phyloP scores from a whole-genome alignment of 2,797 vertebrate genomes.

The Mormyrus proboscirostris region DNA sequence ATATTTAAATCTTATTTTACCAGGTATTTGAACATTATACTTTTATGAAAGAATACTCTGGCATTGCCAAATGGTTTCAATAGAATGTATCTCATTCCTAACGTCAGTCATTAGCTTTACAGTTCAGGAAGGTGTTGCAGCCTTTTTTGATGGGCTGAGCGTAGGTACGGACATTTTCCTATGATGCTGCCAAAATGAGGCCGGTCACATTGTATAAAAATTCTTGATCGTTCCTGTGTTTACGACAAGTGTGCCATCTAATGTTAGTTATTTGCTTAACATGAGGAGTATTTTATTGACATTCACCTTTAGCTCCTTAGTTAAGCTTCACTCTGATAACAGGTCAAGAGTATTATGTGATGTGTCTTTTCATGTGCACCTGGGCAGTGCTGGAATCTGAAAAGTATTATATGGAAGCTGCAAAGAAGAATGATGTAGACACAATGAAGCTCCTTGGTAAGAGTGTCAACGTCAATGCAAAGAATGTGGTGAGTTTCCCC shows the following conservation, averaged over 20 bases:
- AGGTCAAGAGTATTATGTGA: not conserved
- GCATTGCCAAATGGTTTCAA: not conserved
- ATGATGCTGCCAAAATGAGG: not conserved
- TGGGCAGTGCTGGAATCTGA: constrained; percentile 75
- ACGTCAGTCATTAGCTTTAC: not conserved
- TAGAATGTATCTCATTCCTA: not conserved
- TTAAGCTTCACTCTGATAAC: not conserved
- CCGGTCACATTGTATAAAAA: not conserved
- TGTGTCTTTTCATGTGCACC: constrained; percentile 25
- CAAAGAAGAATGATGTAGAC: constrained; percentile 76
- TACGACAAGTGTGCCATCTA: not conserved
- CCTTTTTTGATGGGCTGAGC: not conserved
- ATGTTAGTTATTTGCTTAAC: not conserved
- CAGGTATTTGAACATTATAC: not conserved
- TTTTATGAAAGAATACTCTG: not conserved
- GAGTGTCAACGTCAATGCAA: constrained; percentile 75
- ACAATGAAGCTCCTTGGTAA: constrained; percentile 68
- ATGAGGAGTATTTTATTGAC: not conserved
- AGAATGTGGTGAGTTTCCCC: constrained; percentile 67
- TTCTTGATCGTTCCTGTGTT: not conserved
- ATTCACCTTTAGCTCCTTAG: not conserved
- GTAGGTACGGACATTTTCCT: not conserved
- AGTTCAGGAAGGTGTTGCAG: not conserved
- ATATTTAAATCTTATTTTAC: not conserved
- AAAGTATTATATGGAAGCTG: constrained; percentile 77